Evolutionary conservation across 2,113 vertebrate genomes (phyloP), one percentile per base, ranked within the genome.

Genomic region (Ochotona curzoniae): DNA sequence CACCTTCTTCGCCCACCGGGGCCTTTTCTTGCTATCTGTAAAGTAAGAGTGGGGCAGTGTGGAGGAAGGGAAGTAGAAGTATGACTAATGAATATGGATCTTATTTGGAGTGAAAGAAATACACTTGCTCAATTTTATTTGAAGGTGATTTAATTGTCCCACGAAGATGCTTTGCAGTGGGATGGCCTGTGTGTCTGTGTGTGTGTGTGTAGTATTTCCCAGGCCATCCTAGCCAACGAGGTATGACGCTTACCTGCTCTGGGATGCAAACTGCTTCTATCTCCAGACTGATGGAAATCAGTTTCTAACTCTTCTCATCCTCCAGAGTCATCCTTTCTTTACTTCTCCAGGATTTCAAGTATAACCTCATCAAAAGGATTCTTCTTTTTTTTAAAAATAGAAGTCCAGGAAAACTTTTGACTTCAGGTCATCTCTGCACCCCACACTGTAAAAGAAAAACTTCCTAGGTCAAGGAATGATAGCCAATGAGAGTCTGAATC

Each of bases 371-470:
- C 67, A 87, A 60, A 84, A 71, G 81, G 26, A 57, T 57, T 57
- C 15, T 60, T 9, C 47, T 61, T 35, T 71, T 88, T 94, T 66
- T 38, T 51, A 51, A n/a, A n/a, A n/a, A 88, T 51, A 83, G 57
- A 94, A 83, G 30, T 91, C 54, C 49, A 21, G 32, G 67, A 95
- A 49, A 89, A 15, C 23, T 71, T 87, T 90, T 81, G 82, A 93
- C 47, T 47, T 87, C 35, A 73, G 35, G n/a, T 8, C 60, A 35
- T 28, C 66, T 80, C 78, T 80, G 20, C 61, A 80, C 64, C 92
- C 20, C 75, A 32, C 8, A 26, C 10, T 14, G 35, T 30, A 66
- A 69, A 74, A 44, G 38, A 44, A 44, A 70, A 83, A 30, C 44
- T 67, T 32, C 76, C 75, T 0, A 4, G 73, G 70, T 47, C 32